phyloP scores from a whole-genome alignment of 2,797 vertebrate genomes.

The Kryptolebias ocellatus region DNA sequence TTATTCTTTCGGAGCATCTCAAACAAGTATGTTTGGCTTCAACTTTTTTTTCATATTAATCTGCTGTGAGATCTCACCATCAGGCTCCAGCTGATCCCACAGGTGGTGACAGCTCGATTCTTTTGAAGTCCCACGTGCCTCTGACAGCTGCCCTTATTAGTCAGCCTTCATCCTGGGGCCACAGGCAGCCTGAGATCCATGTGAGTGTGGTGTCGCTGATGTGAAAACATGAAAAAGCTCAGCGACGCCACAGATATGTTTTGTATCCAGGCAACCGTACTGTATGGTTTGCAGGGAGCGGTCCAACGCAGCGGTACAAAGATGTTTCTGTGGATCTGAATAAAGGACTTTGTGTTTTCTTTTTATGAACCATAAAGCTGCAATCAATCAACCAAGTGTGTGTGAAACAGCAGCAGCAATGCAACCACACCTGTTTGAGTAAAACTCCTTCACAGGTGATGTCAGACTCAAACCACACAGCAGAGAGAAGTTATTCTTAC shows the following conservation, averaged over 20 bases:
- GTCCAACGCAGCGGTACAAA: not conserved
- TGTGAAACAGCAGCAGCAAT: not conserved
- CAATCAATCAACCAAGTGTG: slow-evolving; percentile 4
- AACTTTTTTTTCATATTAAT: not conserved
- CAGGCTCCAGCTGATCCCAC: not conserved
- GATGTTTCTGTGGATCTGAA: slow-evolving; percentile 24
- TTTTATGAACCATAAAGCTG: slow-evolving; percentile 14
- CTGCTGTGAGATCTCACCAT: not conserved
- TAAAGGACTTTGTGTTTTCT: slow-evolving; percentile 5
- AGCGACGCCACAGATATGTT: slow-evolving; percentile 49
- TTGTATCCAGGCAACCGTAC: slow-evolving; percentile 71
- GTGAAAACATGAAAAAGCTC: slow-evolving; percentile 38
- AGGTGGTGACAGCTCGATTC: slow-evolving; percentile 2
- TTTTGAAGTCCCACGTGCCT: slow-evolving; percentile 19
- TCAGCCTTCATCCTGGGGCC: slow-evolving; percentile 15
- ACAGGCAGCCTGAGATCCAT: slow-evolving; percentile 25
- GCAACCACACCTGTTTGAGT: slow-evolving; percentile 14
- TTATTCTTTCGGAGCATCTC: not conserved
- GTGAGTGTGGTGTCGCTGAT: slow-evolving; percentile 22
- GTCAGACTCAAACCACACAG: slow-evolving; percentile 50
- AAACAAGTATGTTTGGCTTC: not conserved
- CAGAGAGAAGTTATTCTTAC: slow-evolving; percentile 3
- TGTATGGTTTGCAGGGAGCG: slow-evolving; percentile 39
- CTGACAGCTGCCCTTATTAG: slow-evolving; percentile 52
- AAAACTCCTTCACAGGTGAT: slow-evolving; percentile 46